Evolutionary conservation across 1,140 invertebrate species (phyloP).

Genomic region (Ericerus pela): DNA sequence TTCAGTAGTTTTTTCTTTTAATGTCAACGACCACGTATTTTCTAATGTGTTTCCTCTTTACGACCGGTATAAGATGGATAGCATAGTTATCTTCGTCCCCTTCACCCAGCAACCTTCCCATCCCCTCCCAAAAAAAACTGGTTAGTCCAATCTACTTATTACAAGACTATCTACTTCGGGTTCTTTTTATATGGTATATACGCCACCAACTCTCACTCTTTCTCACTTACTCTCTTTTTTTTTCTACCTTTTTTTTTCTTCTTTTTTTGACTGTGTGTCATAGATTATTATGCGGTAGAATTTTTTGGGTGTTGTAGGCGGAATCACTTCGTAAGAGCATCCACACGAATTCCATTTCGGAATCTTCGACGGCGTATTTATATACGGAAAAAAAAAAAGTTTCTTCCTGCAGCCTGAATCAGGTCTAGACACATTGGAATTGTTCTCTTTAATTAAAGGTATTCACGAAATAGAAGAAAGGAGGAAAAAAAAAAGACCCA

Average conservation of each 20-base stretch:
- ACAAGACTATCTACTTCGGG: slow-evolving; percentile 1
- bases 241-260: background rate
- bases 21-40: slow-evolving; percentile 12
- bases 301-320: slow-evolving; percentile 10
- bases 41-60: slow-evolving; percentile 10
- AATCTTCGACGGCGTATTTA: background rate
- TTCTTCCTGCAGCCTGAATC: background rate
- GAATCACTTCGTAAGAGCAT: background rate
- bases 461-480: too few species aligned
- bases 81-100: slow-evolving; percentile 10
- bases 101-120: too few species aligned
- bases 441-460: slow-evolving; percentile 12
- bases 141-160: slow-evolving; percentile 11
- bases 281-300: too few species aligned
- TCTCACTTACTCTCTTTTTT: background rate
- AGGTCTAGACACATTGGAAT: slow-evolving; percentile 4
- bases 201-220: too few species aligned
- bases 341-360: background rate
- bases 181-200: background rate
- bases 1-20: slow-evolving; percentile 11
- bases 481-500: too few species aligned
- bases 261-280: background rate
- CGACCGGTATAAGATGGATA: slow-evolving; percentile 10
- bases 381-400: too few species aligned
- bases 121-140: too few species aligned